Evolutionary conservation across 2,888 invertebrate genomes (phyloP), one percentile per base, ranked within the genome.

Genomic region (Deroplatys truncata): DNA sequence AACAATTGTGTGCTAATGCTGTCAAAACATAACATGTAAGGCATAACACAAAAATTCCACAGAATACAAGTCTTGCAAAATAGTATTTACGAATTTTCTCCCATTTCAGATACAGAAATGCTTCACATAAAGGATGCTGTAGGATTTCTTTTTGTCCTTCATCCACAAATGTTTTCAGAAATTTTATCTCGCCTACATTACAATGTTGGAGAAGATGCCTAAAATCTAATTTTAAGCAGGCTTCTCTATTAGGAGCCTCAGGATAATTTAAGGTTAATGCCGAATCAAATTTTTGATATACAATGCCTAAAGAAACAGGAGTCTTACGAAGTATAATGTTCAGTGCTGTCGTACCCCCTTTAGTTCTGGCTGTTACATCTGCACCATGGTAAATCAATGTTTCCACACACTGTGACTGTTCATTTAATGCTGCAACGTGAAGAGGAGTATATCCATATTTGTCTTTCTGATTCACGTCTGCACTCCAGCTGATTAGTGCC

Each of bases 41-140:
- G 91, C 97, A 96, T 89, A 97, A 93, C 90, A 98, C 97, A 92
- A 97, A 98, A 90, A 97, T 95, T 91, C 97, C 96, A 93, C 97
- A 97, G 92, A 97, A 95, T 91, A 97, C 95, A 91, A 98, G 94
- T 89, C 97, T 94, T 0, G 96, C 97, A 25, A 97, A 96, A 92
- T 98, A 98, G 92, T 97, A 98, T 93, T 97, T 97, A 49, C 98
- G 95, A 91, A 98, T 98, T 93, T 98, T 97, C 92, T 97, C 97
- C 98, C 98, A 98, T 93, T 98, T 98, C 88, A 98, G 95, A 92
- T 98, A 96, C 0, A 98, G 94, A 92, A 98, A 98, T 0, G 98
- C 97, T 15, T 98, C 97, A 93, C 98, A 98, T 8, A 98, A 93
- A 0, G 98, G 98, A 94, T 98, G 98, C 88, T 97, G 95, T 4